Evolutionary conservation across 1,140 invertebrate species (phyloP), one percentile per base, ranked within the genome.

Genomic region (Papilio xuthus): DNA sequence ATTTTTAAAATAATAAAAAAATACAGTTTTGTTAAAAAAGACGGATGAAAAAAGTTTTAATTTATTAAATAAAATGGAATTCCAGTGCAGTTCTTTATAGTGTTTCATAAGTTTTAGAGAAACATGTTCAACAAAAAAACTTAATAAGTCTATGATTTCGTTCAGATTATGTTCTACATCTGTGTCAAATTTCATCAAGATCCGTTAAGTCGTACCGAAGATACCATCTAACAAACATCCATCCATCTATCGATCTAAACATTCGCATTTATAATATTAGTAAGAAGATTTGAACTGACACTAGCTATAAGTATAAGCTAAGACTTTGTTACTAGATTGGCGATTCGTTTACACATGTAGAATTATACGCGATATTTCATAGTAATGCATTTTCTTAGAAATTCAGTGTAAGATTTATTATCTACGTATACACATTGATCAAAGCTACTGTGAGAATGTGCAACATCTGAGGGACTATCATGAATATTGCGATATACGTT

Each of bases 341-440:
- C 23, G 60, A 67, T 67, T 67, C 26, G 60, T 67, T 67, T 67
- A 67, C 60, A 67, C 26, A 26, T 60, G 56, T 23, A 60, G 56
- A 60, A 60, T 60, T 60, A 26, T 60, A 67, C 60, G 26, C 60
- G 26, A 28, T 67, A 67, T 67, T 67, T 67, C 60, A 67, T 28
- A 67, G 60, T 67, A 67, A 67, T 67, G 60, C 60, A 67, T 67
- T 67, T 67, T 67, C 60, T 28, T 67, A 28, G 60, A 67, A 67
- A 67, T 67, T 13, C 26, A 26, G 60, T 6, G 26, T 28, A 67
- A 67, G 60, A 67, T 67, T 67, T 67, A 67, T 67, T 67, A 67
- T 20, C 4, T 23, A 26, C 20, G 56, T 60, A 60, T 32, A 67
- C 13, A 67, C 12, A 28, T 67, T 67, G 60, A 32, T 67, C 26